phyloP scores from a whole-genome alignment of 2,113 vertebrate species.

The Trogon melanurus region DNA sequence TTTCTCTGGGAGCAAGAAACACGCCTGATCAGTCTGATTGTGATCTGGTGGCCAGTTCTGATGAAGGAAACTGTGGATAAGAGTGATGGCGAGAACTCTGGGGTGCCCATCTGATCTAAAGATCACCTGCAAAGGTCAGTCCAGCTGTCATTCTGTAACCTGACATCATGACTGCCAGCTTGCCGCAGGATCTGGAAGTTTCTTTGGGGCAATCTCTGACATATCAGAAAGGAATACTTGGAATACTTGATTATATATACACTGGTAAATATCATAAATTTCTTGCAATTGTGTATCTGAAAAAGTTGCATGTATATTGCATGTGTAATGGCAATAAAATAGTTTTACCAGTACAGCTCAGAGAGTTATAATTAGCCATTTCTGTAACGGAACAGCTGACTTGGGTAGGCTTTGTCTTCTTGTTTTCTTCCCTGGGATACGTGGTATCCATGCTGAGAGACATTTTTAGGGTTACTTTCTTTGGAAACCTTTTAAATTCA shows the following conservation, averaged over 20 bases:
- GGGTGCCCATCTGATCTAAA: not conserved
- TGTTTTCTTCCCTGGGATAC: not conserved
- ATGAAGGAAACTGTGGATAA: not conserved
- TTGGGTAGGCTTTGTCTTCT: not conserved
- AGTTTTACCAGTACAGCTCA: not conserved
- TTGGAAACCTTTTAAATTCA: not conserved
- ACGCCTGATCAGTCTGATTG: not conserved
- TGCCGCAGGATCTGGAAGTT: not conserved
- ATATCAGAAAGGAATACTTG: not conserved
- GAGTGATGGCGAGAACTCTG: accelerated
- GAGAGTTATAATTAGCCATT: not conserved
- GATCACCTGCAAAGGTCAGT: not conserved
- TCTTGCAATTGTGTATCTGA: not conserved
- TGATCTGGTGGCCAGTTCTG: not conserved
- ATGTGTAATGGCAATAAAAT: not conserved
- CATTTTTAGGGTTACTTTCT: not conserved
- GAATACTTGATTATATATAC: not conserved
- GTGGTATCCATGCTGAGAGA: not conserved
- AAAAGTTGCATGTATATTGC: not conserved
- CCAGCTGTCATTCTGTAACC: not conserved
- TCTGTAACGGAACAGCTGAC: not conserved
- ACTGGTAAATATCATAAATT: not conserved
- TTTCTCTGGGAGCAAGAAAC: not conserved
- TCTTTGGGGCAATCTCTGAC: not conserved
- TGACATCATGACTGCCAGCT: not conserved